Evolutionary conservation across 2,888 invertebrate genomes (phyloP).

Genomic region (Hetaerina titia): DNA sequence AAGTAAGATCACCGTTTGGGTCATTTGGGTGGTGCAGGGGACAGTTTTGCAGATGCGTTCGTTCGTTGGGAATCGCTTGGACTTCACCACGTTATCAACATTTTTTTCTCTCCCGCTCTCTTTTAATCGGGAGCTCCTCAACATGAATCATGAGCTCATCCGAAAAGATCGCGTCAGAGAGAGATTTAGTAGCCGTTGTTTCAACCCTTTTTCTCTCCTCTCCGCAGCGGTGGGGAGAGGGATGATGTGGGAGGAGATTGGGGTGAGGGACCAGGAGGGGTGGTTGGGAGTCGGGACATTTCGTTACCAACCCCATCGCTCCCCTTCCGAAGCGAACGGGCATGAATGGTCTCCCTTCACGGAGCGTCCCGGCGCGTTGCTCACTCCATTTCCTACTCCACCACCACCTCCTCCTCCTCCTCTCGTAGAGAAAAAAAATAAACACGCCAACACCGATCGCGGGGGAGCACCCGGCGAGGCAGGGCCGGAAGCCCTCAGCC

Average conservation of each 20-base stretch:
- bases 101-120: neutral
- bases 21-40: neutral
- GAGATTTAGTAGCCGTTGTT: slow-evolving; percentile 21
- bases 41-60: neutral
- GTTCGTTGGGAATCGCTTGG: neutral
- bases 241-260: neutral
- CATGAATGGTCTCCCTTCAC: slow-evolving; percentile 14
- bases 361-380: neutral
- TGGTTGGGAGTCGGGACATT: neutral
- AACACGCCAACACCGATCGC: neutral
- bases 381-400: neutral
- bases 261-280: neutral
- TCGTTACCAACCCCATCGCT: neutral
- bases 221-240: neutral
- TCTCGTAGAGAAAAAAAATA: neutral
- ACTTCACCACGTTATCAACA: neutral
- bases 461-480: neutral
- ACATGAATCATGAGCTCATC: slow-evolving; percentile 16
- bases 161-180: slow-evolving; percentile 1
- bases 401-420: neutral
- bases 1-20: neutral
- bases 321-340: neutral
- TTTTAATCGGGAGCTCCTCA: neutral
- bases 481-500: neutral
- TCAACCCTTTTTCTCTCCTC: neutral